Conservation (phyloP, 2,888 invertebrate genomes). For the Sminthurinus aureus region DNA sequence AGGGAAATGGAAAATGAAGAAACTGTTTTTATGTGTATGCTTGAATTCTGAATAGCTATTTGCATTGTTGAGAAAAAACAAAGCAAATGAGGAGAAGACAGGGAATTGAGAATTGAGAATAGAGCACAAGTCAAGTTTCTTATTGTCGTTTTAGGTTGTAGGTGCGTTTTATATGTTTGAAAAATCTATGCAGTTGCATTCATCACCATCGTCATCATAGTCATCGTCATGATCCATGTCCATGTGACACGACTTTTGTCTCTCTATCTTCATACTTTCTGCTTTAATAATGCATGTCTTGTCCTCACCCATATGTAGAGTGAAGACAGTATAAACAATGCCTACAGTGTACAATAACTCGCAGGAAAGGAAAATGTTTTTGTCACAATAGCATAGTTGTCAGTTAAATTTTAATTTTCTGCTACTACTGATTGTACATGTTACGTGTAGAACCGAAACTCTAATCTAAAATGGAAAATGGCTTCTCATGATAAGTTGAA, state of each 20-base stretch:
- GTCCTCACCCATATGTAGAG: too few species aligned
- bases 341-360: neutral
- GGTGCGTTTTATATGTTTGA: neutral
- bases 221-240: neutral
- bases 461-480: too few species aligned
- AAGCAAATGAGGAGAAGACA: slow-evolving; percentile 17
- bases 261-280: neutral
- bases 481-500: neutral
- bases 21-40: neutral
- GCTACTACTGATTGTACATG: too few species aligned
- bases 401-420: too few species aligned
- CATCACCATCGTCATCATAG: too few species aligned
- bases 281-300: too few species aligned
- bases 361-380: neutral
- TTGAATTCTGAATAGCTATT: neutral
- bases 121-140: slow-evolving; percentile 31
- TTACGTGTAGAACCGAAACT: too few species aligned
- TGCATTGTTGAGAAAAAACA: slow-evolving; percentile 28
- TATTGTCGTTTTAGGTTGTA: neutral
- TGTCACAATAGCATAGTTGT: neutral
- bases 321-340: too few species aligned
- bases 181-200: too few species aligned
- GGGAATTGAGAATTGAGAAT: slow-evolving; percentile 6
- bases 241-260: neutral
- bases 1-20: slow-evolving; percentile 1